Evolutionary conservation across 2,888 invertebrate genomes (phyloP), one percentile per base, ranked within the genome.

Genomic region (Protodeltote pygarga): DNA sequence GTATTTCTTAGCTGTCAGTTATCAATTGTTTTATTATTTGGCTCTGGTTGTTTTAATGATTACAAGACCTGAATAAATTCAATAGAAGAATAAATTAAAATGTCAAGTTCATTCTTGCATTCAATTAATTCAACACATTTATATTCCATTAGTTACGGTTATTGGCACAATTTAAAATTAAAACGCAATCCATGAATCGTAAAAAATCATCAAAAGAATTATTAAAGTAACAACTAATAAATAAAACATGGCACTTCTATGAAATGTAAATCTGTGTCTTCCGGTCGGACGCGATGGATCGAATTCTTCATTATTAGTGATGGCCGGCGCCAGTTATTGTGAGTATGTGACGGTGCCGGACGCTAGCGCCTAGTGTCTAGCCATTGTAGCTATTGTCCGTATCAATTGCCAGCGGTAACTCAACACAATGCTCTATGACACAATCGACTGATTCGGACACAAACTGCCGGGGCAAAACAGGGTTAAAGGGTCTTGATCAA

Each of bases 271-370:
- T 62, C 19, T 19, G 21, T 23, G 48, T 35, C 37, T 19, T 54
- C 27, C 49, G 48, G 34, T 15, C 10, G 29, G 24, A 24, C 20
- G 21, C 23, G 32, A 19, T 35, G 24, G 13, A 38, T 51, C 35
- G 19, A 41, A 52, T 24, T 9, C 38, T 51, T 35, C 45, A 24
- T 49, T 44, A 46, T 63, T 54, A 57, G 21, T 15, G 13, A 57
- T 33, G 39, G 29, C 33, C 32, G 68, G 68, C 68, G 68, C 63
- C 65, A 33, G 35, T 8, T 57, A 51, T 61, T 65, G n/a, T n/a
- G n/a, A n/a, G n/a, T n/a, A n/a, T 69, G 51, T 60, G 37, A 19
- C 14, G 19, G 20, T 24, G 23, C 61, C 55, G 58, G 58, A 58
- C 42, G 58, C 42, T 32, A 57, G 64, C 23, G 57, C 31, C 58